These are phyloP conservation scores for Phalanger gymnotis DNA, from an alignment of 2,797 vertebrate genomes.

Conservation along the genomic window DNA sequence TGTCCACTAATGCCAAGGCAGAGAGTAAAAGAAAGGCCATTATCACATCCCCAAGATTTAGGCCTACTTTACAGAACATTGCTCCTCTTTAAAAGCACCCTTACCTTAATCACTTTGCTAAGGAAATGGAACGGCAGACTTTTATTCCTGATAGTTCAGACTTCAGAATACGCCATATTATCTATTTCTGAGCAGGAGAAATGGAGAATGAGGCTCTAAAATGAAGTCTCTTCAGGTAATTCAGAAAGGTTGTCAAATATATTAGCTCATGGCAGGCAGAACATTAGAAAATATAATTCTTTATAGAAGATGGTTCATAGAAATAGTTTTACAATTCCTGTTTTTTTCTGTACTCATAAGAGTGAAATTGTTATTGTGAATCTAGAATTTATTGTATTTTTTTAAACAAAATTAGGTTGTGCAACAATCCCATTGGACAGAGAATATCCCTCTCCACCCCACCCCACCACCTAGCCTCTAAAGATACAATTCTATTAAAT, in stretches of 20 bases:
- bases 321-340: slow-evolving; percentile 39
- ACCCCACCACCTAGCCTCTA: too few relatives aligned
- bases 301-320: slow-evolving; percentile 5
- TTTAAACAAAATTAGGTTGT: not conserved
- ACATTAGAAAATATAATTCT: slow-evolving; percentile 44
- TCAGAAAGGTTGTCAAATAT: not conserved
- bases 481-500: not conserved
- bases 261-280: slow-evolving; percentile 24
- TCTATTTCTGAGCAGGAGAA: slow-evolving; percentile 26
- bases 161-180: slow-evolving; percentile 1
- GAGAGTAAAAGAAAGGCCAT: not conserved
- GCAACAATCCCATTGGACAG: not conserved
- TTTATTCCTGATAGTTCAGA: slow-evolving; percentile 15
- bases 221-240: not conserved
- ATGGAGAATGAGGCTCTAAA: not conserved
- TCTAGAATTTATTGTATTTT: not conserved
- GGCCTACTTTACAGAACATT: not conserved
- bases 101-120: slow-evolving; percentile 27
- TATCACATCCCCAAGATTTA: not conserved
- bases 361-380: not conserved
- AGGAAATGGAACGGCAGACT: not conserved
- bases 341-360: not conserved
- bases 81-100: slow-evolving; percentile 11
- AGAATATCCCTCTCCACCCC: not conserved
- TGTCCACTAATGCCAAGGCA: not conserved